Evolutionary conservation across 2,888 invertebrate genomes (phyloP), one percentile per base, ranked within the genome.

Genomic region (Eilema caniola): DNA sequence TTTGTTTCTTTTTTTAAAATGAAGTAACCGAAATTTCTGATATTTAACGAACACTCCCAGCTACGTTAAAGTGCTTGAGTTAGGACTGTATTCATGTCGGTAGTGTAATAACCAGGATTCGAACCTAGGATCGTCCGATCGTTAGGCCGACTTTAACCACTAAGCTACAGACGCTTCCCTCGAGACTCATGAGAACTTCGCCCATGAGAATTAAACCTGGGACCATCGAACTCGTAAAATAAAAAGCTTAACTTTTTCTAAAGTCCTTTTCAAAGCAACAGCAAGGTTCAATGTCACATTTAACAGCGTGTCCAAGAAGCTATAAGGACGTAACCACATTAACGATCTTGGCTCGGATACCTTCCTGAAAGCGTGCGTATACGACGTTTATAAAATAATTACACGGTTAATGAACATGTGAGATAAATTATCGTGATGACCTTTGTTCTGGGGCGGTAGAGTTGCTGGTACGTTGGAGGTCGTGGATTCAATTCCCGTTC

Each of bases 291-390:
- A 64, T 62, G 69, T 47, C 72, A 53, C 25, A 25, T 72, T 66
- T 66, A 66, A 69, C 62, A 47, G 12, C 33, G 57, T 33, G 10
- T 66, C 67, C 33, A n/a, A 60, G 67, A 67, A 64, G 57, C 62
- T 47, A 53, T 70, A 62, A 64, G 66, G 65, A 66, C 28, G 59
- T 28, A 59, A 67, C 74, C 72, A 14, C 67, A 59, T 74, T 74
- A 70, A 73, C 66, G 69, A 24, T n/a, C 41, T 80, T 73, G 76
- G 74, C 74, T 71, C 69, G 31, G 24, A 60, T 41, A 67, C 71
- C 73, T 76, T 74, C 70, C 70, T 65, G 60, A 66, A 41, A 72
- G 59, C 2, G n/a, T 68, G 1, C 37, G 72, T 80, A 77, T 75
- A 77, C 59, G 25, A 69, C 41, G 62, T 80, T 53, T 33, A 68